These are phyloP conservation scores for Sterrhoptilus dennistouni DNA, from an alignment of 2,113 vertebrate species.

Conservation along the genomic window DNA sequence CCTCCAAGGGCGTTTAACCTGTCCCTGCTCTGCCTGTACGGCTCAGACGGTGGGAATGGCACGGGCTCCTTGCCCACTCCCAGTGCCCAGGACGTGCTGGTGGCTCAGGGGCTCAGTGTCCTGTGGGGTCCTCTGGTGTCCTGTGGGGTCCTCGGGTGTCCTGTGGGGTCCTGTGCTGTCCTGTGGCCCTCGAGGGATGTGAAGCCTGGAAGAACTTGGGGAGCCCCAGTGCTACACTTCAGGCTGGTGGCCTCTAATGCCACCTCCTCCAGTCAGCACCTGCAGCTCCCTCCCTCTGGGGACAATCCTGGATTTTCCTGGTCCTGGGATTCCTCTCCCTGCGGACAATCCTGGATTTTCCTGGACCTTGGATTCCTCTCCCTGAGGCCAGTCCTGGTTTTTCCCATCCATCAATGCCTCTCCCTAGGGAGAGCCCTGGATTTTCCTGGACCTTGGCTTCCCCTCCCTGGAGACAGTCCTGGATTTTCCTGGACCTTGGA, in stretches of 20 bases:
- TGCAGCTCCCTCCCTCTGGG: neutral
- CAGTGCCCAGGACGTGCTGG: fast-evolving
- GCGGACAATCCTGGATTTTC: neutral
- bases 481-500: neutral
- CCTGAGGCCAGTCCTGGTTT: neutral
- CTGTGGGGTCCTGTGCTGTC: neutral
- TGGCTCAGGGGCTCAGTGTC: fast-evolving
- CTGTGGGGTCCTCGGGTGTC: too few species aligned
- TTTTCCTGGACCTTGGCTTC: fast-evolving
- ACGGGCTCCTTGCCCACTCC: fast-evolving
- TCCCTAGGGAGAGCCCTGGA: neutral
- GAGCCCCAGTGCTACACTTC: neutral
- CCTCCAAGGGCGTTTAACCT: fast-evolving
- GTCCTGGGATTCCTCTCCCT: neutral
- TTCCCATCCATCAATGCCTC: too few species aligned
- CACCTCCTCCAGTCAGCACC: neutral
- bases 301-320: neutral
- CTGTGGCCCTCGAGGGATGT: fast-evolving
- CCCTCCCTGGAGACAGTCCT: neutral
- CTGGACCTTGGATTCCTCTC: fast-evolving
- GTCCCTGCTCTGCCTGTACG: neutral
- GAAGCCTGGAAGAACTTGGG: neutral
- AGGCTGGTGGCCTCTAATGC: neutral
- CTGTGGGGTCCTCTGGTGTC: too few species aligned
- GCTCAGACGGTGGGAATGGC: neutral